Conservation (phyloP, 2,113 vertebrate genomes). For the Pardalotus punctatus region DNA sequence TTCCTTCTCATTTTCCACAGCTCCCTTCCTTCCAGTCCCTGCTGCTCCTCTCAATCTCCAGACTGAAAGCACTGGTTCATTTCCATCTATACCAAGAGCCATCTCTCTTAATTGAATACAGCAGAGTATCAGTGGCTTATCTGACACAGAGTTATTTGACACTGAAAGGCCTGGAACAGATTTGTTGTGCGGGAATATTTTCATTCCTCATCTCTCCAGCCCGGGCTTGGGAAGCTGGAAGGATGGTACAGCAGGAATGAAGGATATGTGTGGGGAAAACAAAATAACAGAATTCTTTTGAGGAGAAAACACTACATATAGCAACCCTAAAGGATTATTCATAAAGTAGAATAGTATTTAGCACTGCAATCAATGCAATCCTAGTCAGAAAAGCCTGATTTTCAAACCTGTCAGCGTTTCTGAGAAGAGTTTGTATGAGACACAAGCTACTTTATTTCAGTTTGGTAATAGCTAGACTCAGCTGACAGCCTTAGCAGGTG, state of each 20-base stretch:
- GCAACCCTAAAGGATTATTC: neutral
- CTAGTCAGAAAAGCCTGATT: neutral
- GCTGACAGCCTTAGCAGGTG: neutral
- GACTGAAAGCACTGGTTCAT: neutral
- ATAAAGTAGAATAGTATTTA: neutral
- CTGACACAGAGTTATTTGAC: neutral
- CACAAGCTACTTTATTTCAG: neutral
- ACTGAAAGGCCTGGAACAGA: neutral
- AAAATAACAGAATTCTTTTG: neutral
- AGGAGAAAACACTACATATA: neutral
- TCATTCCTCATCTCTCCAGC: neutral
- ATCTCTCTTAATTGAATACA: neutral
- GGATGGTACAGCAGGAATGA: neutral
- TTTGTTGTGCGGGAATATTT: neutral
- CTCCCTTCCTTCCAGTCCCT: neutral
- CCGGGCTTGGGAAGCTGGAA: neutral
- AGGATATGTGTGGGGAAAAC: neutral
- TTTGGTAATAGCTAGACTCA: neutral
- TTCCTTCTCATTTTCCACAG: neutral
- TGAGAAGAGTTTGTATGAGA: neutral
- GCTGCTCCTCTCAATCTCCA: neutral
- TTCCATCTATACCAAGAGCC: neutral
- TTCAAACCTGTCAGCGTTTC: neutral
- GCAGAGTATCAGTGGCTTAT: neutral
- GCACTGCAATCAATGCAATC: neutral